These are phyloP conservation scores for Neoaliturus tenellus DNA, from an alignment of 2,888 invertebrate species.

Conservation along the genomic window DNA sequence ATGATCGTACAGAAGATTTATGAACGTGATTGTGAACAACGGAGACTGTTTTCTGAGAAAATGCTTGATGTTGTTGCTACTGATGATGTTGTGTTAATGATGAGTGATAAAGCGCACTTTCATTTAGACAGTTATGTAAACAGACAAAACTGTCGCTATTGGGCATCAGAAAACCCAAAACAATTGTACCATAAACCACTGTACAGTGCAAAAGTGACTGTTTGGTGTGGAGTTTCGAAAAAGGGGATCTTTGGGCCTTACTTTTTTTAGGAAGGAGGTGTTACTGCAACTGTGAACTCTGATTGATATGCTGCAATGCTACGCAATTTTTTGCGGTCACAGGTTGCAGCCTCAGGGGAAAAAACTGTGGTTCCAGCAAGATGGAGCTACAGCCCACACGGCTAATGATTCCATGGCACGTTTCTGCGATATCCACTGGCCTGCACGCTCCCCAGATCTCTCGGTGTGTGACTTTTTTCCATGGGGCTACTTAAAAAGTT, in stretches of 20 bases:
- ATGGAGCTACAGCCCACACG: not conserved
- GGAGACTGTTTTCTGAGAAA: no score
- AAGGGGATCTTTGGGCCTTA: conserved; percentile 58
- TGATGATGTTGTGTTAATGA: no score
- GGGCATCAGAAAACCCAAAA: not conserved
- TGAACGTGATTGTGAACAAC: no score
- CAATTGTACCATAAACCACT: no score
- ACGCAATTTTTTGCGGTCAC: conserved; percentile 52
- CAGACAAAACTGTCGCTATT: no score
- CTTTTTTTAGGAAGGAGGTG: conserved; percentile 57
- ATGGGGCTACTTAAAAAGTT: conserved; percentile 37
- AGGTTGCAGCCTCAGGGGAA: conserved; percentile 16
- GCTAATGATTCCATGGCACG: not conserved
- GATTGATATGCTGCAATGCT: conserved; percentile 54
- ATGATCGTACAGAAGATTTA: no score
- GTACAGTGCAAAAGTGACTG: conserved; percentile 59
- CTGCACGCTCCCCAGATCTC: conserved; percentile 37
- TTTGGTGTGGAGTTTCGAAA: conserved; percentile 57
- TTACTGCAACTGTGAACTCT: conserved; percentile 34
- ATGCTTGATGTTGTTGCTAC: no score
- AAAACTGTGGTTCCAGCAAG: not conserved
- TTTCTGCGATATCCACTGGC: conserved; percentile 2
- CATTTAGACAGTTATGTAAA: no score
- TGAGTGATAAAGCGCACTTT: no score
- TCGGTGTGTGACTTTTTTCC: conserved; percentile 41